A percentile compares a stretch with the other conserved stretches of the same genome.
Conservation (phyloP, 2,888 invertebrate genomes). For the Abscondita cerata region DNA sequence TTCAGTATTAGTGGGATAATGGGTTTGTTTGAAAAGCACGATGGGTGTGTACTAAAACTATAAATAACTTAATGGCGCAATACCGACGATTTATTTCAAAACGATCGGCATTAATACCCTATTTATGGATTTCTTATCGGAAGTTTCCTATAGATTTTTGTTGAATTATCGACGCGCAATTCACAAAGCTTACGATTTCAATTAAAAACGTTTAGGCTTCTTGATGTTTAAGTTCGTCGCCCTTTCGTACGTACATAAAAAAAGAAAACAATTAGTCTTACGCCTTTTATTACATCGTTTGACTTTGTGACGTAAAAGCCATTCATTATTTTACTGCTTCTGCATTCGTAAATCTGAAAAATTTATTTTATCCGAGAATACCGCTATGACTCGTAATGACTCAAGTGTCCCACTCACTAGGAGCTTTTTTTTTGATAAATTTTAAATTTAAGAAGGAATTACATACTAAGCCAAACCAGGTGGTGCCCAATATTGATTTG, state of each 20-base stretch:
- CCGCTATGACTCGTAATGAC: no score
- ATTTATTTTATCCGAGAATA: no score
- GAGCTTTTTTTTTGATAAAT: no score
- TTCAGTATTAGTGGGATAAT: constrained; percentile 21
- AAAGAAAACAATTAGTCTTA: constrained; percentile 9
- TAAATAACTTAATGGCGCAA: constrained; percentile 54
- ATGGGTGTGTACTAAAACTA: constrained; percentile 53
- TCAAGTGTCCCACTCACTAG: no score
- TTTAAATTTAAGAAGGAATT: no score
- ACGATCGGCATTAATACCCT: constrained; percentile 48
- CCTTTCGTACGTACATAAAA: constrained; percentile 15
- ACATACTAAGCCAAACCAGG: no score
- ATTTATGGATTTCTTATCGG: constrained; percentile 43
- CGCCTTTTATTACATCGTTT: no score
- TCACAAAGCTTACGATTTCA: constrained; percentile 5
- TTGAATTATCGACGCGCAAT: constrained; percentile 13
- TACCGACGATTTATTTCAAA: constrained; percentile 52
- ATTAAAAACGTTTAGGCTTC: not conserved
- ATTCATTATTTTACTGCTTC: no score
- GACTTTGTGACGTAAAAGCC: no score
- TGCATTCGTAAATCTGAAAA: no score
- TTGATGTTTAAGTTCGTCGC: no score
- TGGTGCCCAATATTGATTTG: no score
- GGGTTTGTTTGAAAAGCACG: constrained; percentile 39
- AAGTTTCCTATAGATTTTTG: constrained; percentile 17